Evolutionary conservation across 2,113 vertebrate species (phyloP).

Genomic region (Mesocricetus auratus): DNA sequence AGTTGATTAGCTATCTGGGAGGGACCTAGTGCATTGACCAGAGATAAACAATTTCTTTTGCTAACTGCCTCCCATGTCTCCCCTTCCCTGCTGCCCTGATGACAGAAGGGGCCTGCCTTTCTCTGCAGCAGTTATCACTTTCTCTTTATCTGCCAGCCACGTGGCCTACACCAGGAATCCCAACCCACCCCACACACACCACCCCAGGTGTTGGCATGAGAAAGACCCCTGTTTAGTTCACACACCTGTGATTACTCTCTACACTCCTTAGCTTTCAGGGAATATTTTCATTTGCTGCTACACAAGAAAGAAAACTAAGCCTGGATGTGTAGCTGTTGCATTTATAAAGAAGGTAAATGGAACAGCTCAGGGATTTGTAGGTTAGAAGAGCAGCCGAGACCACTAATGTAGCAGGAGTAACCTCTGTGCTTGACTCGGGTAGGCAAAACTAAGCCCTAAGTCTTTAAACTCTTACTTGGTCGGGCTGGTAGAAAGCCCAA

Average conservation of each 20-base stretch:
- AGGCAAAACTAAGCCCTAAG: not conserved
- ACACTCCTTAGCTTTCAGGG: not conserved
- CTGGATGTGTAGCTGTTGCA: not conserved
- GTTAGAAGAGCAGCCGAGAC: not conserved
- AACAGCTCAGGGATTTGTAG: not conserved
- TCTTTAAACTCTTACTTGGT: not conserved
- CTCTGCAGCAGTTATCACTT: not conserved
- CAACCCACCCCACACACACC: not conserved
- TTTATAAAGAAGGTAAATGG: not conserved
- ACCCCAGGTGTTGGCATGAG: not conserved
- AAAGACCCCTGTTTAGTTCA: not conserved
- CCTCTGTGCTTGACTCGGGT: not conserved
- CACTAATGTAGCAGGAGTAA: not conserved
- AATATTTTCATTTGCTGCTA: constrained; percentile 12
- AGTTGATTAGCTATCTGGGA: not conserved
- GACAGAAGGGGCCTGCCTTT: not conserved
- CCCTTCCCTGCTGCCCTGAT: not conserved
- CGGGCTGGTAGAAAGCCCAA: fast-evolving
- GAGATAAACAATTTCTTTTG: not conserved
- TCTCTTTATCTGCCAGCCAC: not conserved
- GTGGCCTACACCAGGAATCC: no score
- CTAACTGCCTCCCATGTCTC: not conserved
- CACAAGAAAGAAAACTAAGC: not conserved
- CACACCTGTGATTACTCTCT: not conserved
- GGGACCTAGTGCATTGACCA: not conserved